Evolutionary conservation across 2,888 invertebrate genomes (phyloP).

Genomic region (Luperina nickerlii): DNA sequence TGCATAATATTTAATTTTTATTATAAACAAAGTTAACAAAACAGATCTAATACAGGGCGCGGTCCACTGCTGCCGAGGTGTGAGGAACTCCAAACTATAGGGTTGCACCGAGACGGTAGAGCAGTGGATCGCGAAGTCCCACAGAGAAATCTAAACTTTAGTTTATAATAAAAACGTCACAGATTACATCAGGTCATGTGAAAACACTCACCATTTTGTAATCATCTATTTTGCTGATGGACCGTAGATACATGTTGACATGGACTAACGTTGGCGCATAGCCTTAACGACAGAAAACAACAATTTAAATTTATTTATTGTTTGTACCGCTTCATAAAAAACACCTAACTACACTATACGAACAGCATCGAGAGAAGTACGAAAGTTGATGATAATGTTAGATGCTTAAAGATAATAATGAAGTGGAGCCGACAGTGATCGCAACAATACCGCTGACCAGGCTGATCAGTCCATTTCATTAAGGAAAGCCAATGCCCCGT

Average conservation of each 20-base stretch:
- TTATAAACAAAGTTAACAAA: constrained; percentile 81
- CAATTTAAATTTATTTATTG: constrained; percentile 72
- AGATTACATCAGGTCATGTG: constrained; percentile 74
- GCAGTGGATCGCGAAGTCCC: constrained; percentile 49
- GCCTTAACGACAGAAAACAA: constrained; percentile 90
- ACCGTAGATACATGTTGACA: constrained; percentile 99
- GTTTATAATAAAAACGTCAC: constrained; percentile 84
- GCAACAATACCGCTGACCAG: not conserved
- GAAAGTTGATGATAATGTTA: constrained; percentile 80
- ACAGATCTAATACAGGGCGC: constrained; percentile 48
- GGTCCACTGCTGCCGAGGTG: constrained; percentile 50
- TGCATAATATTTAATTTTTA: constrained; percentile 84
- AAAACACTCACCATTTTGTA: constrained; percentile 98
- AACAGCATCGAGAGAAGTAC: constrained; percentile 54
- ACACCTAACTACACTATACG: constrained; percentile 56
- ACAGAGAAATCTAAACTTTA: constrained; percentile 72
- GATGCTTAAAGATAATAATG: constrained; percentile 79
- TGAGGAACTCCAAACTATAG: constrained; percentile 17
- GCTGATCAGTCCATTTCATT: constrained; percentile 73
- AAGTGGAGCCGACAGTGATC: constrained; percentile 69
- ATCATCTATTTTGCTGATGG: constrained; percentile 99
- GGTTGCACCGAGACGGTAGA: constrained; percentile 32
- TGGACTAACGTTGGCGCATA: constrained; percentile 96
- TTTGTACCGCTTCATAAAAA: constrained; percentile 71
- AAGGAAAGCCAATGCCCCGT: constrained; percentile 77